Evolutionary conservation across 2,888 invertebrate species (phyloP), one percentile per base, ranked within the genome.

Genomic region (Deilephila porcellus): DNA sequence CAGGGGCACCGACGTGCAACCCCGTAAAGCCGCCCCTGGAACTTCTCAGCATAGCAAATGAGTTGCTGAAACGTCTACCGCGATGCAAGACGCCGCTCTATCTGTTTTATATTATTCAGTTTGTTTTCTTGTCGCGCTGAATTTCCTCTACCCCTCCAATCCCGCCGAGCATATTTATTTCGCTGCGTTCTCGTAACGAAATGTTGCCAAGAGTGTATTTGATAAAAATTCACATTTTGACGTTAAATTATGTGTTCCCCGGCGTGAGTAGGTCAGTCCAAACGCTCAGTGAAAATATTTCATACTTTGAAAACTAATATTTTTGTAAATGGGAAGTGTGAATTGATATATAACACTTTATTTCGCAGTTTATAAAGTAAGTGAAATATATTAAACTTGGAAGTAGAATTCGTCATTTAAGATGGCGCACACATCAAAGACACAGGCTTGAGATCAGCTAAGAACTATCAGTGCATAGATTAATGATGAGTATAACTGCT

Each of bases 31-130:
- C 73, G 72, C 70, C 76, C 74, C 59, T 74, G 77, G 76, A 82
- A 83, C 79, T 82, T 83, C 79, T 78, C 73, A 77, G 83, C 81
- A 84, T 85, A 80, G 80, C 80, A 80, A 81, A 80, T 80, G 82
- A 80, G 79, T 76, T 76, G 75, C 32, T 64, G 72, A 73, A 45
- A 56, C 34, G 52, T 71, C 64, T 67, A 64, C 37, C 52, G 52
- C 52, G 45, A 14, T 67, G 67, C 67, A 67, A 67, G 67, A 67
- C 67, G 14, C 67, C 29, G 17, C 67, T 52, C 25, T 67, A 52
- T 64, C 45, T 45, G 20, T 37, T 64, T 45, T 64, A 45, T 67
- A 67, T 67, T 67, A 52, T 67, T 25, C 67, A 67, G 67, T 67
- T 45, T 64, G 64, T 64, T 67, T 67, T 67, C 64, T 20, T 64